Conservation (phyloP, 2,113 vertebrate species). For the Apodemus speciosus region DNA sequence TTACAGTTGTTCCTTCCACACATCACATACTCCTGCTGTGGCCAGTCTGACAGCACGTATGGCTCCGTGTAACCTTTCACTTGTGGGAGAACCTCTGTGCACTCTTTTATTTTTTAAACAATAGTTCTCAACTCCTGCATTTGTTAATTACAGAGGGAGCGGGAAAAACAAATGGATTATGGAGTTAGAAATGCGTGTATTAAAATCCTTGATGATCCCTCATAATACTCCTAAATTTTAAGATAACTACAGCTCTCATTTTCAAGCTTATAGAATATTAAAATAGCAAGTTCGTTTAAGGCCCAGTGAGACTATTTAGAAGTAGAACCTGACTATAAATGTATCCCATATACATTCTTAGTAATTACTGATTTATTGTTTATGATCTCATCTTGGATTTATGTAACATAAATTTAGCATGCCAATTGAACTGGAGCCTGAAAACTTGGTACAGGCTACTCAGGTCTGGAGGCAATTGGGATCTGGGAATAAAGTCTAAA, state of each 20-base stretch:
- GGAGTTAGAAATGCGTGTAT: not conserved
- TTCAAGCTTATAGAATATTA: not conserved
- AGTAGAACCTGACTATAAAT: not conserved
- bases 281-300: slow-evolving; percentile 15
- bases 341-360: not conserved
- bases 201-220: not conserved
- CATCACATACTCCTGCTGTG: not conserved
- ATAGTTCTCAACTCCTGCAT: not conserved
- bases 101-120: not conserved
- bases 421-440: not conserved
- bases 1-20: not conserved
- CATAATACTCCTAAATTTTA: not conserved
- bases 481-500: not conserved
- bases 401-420: slow-evolving; percentile 34
- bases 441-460: not conserved
- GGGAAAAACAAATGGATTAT: not conserved
- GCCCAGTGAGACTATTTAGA: not conserved
- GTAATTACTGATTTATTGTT: not conserved
- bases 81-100: not conserved
- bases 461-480: slow-evolving; percentile 14
- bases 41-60: not conserved
- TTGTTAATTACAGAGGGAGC: not conserved
- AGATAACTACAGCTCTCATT: not conserved
- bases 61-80: not conserved
- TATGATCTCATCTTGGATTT: not conserved